phyloP scores from a whole-genome alignment of 1,140 invertebrate species.

The Solenopsis invicta region DNA sequence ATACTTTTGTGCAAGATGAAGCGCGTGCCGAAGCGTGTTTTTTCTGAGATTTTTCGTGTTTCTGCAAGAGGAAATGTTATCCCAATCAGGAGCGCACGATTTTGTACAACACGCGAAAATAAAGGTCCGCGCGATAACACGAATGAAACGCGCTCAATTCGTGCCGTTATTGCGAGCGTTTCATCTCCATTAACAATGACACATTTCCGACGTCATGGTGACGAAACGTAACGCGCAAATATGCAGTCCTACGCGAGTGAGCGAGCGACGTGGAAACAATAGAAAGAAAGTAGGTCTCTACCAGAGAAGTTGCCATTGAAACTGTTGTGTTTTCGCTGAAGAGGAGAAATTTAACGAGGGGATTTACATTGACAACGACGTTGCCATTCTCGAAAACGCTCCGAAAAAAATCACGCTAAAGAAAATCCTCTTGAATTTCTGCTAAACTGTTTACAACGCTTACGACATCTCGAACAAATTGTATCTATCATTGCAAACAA shows the following conservation, averaged over 20 bases:
- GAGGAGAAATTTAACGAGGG: conserved; percentile 44
- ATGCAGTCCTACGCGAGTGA: conserved; percentile 65
- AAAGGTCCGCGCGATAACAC: conserved; percentile 66
- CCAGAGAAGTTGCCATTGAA: conserved; percentile 68
- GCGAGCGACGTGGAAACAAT: conserved; percentile 46
- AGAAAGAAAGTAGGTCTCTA: conserved; percentile 74
- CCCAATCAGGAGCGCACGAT: not conserved
- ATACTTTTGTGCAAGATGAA: not conserved
- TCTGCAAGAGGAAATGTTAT: not conserved
- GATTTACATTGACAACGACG: conserved; percentile 47
- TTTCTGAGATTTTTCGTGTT: conserved; percentile 2
- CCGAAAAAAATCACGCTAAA: conserved; percentile 10
- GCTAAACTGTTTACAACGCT: conserved; percentile 9
- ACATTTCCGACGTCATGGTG: conserved; percentile 73
- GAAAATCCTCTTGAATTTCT: conserved; percentile 19
- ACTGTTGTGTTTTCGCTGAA: conserved; percentile 67
- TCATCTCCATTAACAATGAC: conserved; percentile 80
- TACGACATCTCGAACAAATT: not conserved
- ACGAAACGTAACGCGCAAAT: conserved; percentile 70
- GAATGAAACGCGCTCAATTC: conserved; percentile 72
- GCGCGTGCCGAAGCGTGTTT: not conserved
- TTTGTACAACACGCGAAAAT: conserved; percentile 59
- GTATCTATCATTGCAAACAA: not conserved
- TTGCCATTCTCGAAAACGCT: not conserved
- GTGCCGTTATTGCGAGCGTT: conserved; percentile 80